Percentiles rank a stretch among this genome's conserved stretches.
phyloP scores from a whole-genome alignment of 2,888 invertebrate species.

The Diarsia dahlii region DNA sequence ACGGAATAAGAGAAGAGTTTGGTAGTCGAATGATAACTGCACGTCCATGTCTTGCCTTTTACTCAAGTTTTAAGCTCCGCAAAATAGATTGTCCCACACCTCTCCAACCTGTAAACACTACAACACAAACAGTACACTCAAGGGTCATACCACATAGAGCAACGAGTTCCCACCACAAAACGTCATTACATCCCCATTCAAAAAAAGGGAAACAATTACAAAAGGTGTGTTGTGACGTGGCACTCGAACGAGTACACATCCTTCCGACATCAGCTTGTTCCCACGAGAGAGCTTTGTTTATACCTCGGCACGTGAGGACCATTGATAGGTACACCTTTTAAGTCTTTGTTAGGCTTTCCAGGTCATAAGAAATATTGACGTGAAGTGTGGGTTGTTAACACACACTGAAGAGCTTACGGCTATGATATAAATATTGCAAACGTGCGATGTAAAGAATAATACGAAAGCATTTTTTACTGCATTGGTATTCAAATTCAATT shows the following conservation, averaged over 20 bases:
- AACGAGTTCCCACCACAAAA: conserved; percentile 47
- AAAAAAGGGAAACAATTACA: conserved; percentile 78
- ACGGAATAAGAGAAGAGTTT: no score
- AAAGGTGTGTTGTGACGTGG: conserved; percentile 73
- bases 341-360: conserved; percentile 24
- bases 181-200: conserved; percentile 72
- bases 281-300: conserved; percentile 62
- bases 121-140: conserved; percentile 13
- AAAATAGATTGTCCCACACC: conserved; percentile 20
- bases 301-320: conserved; percentile 66
- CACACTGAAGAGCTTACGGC: neutral
- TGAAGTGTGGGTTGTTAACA: neutral
- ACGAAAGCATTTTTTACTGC: neutral
- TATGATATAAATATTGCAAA: neutral
- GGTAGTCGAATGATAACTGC: no score
- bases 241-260: conserved; percentile 77
- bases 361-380: conserved; percentile 19
- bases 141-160: conserved; percentile 24
- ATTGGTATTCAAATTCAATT: neutral
- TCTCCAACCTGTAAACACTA: conserved; percentile 12
- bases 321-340: conserved; percentile 34
- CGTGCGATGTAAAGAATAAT: neutral
- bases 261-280: conserved; percentile 76
- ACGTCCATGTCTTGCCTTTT: no score
- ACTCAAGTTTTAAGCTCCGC: no score